Evolutionary conservation across 1,140 invertebrate species (phyloP).

Genomic region (Vollenhovia emeryi): DNA sequence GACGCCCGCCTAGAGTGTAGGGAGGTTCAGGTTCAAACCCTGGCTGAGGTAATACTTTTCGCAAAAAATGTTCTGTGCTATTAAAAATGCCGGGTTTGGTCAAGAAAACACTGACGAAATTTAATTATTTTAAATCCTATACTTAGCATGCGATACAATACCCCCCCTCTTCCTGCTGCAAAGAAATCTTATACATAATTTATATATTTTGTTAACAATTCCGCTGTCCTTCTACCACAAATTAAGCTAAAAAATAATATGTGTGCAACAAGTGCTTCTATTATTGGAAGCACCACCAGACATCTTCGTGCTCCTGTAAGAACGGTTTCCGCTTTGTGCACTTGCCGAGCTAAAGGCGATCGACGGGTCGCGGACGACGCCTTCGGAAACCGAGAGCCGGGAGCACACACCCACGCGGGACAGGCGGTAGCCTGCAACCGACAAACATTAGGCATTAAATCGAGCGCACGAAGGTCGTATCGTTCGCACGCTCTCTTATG

Average conservation of each 20-base stretch:
- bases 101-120: too few relatives aligned
- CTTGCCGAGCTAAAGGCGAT: neutral
- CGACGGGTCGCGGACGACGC: neutral
- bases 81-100: too few relatives aligned
- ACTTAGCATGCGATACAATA: too few relatives aligned
- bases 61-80: too few relatives aligned
- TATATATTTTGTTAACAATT: too few relatives aligned
- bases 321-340: neutral
- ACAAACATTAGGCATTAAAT: conserved; percentile 35
- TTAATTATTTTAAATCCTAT: too few relatives aligned
- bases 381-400: neutral
- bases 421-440: conserved; percentile 44
- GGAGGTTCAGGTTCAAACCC: too few relatives aligned
- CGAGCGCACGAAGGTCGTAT: conserved; percentile 67
- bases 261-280: neutral
- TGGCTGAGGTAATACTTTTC: too few relatives aligned
- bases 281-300: neutral
- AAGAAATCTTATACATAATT: too few relatives aligned
- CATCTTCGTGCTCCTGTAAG: neutral
- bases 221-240: neutral
- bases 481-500: conserved; percentile 77
- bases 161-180: too few relatives aligned
- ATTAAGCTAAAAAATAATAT: neutral
- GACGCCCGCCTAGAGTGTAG: too few relatives aligned
- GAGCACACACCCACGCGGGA: conserved; percentile 47